Evolutionary conservation across 2,888 invertebrate genomes (phyloP).

Genomic region (Leptinotarsa juncta): DNA sequence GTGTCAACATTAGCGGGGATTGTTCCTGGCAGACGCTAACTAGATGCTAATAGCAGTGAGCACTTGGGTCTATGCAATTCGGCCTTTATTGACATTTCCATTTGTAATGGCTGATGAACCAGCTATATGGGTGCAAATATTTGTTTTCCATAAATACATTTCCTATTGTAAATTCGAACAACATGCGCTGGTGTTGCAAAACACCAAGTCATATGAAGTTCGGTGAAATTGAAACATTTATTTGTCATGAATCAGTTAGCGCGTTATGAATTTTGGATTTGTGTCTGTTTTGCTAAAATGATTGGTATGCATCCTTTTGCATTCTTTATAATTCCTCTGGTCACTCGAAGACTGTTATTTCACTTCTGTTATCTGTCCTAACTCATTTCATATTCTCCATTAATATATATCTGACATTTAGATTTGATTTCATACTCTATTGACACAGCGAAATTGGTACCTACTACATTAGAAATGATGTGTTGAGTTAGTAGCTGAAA

Average conservation of each 20-base stretch:
- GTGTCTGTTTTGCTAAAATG: background rate
- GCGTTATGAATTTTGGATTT: slow-evolving; percentile 2
- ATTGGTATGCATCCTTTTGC: background rate
- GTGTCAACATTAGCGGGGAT: slow-evolving; percentile 12
- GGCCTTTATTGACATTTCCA: slow-evolving; percentile 24
- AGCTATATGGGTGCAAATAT: slow-evolving; percentile 33
- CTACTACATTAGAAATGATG: too few relatives aligned
- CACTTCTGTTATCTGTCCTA: too few relatives aligned
- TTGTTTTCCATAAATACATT: slow-evolving; percentile 40
- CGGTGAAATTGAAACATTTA: slow-evolving; percentile 31
- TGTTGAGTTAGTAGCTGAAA: too few relatives aligned
- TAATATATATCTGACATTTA: too few relatives aligned
- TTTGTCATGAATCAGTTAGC: slow-evolving; percentile 33
- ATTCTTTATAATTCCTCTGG: background rate
- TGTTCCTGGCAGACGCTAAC: slow-evolving; percentile 17
- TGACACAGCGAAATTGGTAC: too few relatives aligned
- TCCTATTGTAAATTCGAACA: slow-evolving; percentile 36
- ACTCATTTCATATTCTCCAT: too few relatives aligned
- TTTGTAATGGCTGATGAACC: slow-evolving; percentile 31
- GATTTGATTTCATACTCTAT: too few relatives aligned
- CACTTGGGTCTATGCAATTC: slow-evolving; percentile 25
- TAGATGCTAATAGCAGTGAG: slow-evolving; percentile 27
- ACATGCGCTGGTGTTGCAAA: slow-evolving; percentile 18
- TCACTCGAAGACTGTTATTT: too few relatives aligned
- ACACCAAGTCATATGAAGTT: slow-evolving; percentile 25